Percentiles rank a stretch among this genome's conserved stretches.
Evolutionary conservation across 1,140 invertebrate species (phyloP).

Genomic region (Chymomyza costata): DNA sequence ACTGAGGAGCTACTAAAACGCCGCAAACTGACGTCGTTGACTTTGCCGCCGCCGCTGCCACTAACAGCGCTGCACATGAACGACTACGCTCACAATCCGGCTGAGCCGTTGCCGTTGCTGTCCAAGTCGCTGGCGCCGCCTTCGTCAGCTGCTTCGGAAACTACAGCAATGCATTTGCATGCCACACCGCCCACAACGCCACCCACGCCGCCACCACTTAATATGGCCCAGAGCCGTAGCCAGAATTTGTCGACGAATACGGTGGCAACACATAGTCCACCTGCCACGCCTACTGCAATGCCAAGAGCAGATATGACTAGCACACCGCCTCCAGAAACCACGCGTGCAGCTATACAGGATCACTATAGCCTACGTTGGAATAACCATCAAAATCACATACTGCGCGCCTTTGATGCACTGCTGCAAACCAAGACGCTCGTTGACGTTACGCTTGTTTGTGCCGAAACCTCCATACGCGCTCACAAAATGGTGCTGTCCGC

Average conservation of each 20-base stretch:
- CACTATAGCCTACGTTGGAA: constrained; percentile 94
- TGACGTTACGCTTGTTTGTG: constrained; percentile 91
- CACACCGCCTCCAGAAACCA: background rate
- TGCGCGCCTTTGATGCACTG: constrained; percentile 89
- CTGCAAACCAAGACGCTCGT: constrained; percentile 89
- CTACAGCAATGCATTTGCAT: constrained; percentile 30
- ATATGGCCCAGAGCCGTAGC: constrained; percentile 44
- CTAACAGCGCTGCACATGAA: constrained; percentile 13
- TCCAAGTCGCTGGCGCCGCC: constrained; percentile 32
- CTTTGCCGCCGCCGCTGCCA: constrained; percentile 35
- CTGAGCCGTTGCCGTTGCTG: constrained; percentile 30
- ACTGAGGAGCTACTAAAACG: constrained; percentile 63
- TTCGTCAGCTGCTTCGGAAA: constrained; percentile 26
- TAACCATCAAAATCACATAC: constrained; percentile 91
- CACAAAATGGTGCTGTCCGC: constrained; percentile 94
- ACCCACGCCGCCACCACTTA: constrained; percentile 59
- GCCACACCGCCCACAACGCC: constrained; percentile 65
- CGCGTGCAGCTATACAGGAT: constrained; percentile 77
- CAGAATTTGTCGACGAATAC: background rate
- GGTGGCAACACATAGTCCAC: constrained; percentile 38
- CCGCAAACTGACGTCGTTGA: constrained; percentile 60
- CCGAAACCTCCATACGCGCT: constrained; percentile 86
- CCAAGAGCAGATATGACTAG: background rate
- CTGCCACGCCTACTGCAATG: constrained; percentile 47
- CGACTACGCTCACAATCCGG: no score